Conservation (phyloP, 2,797 vertebrate genomes). For the Zenarchopterus dispar region DNA sequence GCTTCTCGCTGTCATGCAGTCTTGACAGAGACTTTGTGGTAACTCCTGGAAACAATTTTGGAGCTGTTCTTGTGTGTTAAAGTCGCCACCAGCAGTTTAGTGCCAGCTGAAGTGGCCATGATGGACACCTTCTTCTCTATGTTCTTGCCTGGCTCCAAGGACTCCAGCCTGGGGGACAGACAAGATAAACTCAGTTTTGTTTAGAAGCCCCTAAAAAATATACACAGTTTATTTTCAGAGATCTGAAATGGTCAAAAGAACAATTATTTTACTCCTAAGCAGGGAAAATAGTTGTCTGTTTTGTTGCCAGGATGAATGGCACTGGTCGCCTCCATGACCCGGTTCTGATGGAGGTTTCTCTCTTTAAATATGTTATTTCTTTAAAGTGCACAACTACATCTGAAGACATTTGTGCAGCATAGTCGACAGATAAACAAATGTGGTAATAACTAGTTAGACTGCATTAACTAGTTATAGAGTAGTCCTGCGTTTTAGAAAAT, state of each 20-base stretch:
- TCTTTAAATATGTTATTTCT: too few species aligned
- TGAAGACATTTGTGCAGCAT: too few species aligned
- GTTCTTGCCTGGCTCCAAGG: slow-evolving; percentile 45
- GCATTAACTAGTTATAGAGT: too few species aligned
- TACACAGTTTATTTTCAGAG: neutral
- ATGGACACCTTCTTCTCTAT: slow-evolving; percentile 66
- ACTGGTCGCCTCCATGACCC: too few species aligned
- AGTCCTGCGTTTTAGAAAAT: too few species aligned
- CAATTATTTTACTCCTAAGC: neutral
- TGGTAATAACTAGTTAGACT: too few species aligned
- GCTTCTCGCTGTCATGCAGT: neutral
- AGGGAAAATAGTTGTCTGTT: too few species aligned
- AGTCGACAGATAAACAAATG: too few species aligned
- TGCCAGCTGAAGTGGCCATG: slow-evolving; percentile 59
- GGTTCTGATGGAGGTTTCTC: too few species aligned
- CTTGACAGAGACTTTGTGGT: slow-evolving; percentile 54
- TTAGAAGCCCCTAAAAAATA: slow-evolving; percentile 2
- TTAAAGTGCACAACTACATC: too few species aligned
- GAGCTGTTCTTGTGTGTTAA: slow-evolving; percentile 52
- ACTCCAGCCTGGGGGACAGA: slow-evolving; percentile 29
- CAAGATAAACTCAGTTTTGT: slow-evolving; percentile 2
- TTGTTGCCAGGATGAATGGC: too few species aligned
- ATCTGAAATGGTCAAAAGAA: neutral
- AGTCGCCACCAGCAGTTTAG: slow-evolving; percentile 64
- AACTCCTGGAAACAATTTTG: slow-evolving; percentile 42